A percentile compares a stretch with the other conserved stretches of the same genome.
phyloP scores from a whole-genome alignment of 2,888 invertebrate genomes.

The Drosophila paucipuncta region DNA sequence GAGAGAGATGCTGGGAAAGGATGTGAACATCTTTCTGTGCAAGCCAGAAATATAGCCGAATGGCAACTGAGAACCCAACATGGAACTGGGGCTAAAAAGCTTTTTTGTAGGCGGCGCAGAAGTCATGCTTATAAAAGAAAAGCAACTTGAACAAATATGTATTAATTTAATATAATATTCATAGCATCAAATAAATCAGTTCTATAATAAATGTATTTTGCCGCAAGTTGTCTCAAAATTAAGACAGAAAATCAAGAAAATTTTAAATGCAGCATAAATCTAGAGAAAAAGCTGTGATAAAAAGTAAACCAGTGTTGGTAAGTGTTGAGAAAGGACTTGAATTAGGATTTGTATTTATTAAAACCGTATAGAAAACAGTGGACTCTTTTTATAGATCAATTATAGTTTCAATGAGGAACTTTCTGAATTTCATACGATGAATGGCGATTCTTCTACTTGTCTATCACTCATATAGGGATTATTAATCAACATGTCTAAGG shows the following conservation, averaged over 20 bases:
- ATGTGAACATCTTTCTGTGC: constrained; percentile 31
- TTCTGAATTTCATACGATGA: too few species aligned
- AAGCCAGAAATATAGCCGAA: constrained; percentile 8
- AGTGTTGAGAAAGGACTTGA: too few species aligned
- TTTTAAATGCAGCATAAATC: background rate
- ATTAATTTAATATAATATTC: background rate
- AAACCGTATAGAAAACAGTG: too few species aligned
- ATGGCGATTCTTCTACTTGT: background rate
- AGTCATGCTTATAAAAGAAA: constrained; percentile 39
- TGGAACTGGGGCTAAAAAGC: constrained; percentile 3
- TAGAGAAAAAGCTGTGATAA: background rate
- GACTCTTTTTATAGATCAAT: too few species aligned
- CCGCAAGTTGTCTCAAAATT: background rate
- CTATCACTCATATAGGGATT: background rate
- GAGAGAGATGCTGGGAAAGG: constrained; percentile 59
- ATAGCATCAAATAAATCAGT: background rate
- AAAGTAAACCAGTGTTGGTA: too few species aligned
- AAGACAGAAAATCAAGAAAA: background rate
- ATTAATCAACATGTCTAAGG: background rate
- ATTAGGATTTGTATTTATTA: too few species aligned
- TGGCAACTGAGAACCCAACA: constrained; percentile 1
- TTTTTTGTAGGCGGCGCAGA: constrained; percentile 34
- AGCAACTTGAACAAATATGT: background rate
- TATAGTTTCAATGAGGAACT: too few species aligned
- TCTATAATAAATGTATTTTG: background rate